phyloP scores from a whole-genome alignment of 2,113 vertebrate species.

The Hoplias malabaricus region DNA sequence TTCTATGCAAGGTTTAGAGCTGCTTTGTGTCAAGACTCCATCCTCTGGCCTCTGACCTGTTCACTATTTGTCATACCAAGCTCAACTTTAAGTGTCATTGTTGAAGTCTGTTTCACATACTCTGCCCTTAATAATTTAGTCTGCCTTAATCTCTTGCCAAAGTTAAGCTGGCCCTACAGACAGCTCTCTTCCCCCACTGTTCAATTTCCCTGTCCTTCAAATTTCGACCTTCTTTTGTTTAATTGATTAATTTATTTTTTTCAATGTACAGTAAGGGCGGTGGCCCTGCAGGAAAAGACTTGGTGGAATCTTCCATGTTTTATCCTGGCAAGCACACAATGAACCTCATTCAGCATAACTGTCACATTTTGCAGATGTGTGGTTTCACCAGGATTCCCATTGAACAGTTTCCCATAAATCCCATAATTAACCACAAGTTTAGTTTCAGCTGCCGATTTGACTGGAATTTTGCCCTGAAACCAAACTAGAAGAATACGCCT shows the following conservation, averaged over 20 bases:
- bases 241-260: no score
- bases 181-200: conserved; percentile 14
- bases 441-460: conserved; percentile 56
- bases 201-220: conserved; percentile 12
- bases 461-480: conserved; percentile 65
- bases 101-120: conserved; percentile 10
- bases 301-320: conserved; percentile 57
- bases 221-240: neutral
- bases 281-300: conserved; percentile 34
- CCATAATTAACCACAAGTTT: conserved; percentile 65
- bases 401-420: conserved; percentile 69
- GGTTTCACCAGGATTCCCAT: conserved; percentile 52
- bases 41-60: neutral
- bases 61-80: neutral
- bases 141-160: conserved; percentile 29
- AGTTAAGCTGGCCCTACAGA: conserved; percentile 15
- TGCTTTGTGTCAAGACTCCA: neutral
- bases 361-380: conserved; percentile 56
- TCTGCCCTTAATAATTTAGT: conserved; percentile 33
- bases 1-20: neutral
- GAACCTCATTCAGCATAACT: conserved; percentile 63
- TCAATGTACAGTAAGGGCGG: conserved; percentile 14
- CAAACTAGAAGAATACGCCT: conserved; percentile 51
- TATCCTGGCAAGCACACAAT: conserved; percentile 62
- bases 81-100: neutral